These are phyloP conservation scores for Noturus placidus DNA, from an alignment of 2,113 vertebrate species.

Conservation along the genomic window DNA sequence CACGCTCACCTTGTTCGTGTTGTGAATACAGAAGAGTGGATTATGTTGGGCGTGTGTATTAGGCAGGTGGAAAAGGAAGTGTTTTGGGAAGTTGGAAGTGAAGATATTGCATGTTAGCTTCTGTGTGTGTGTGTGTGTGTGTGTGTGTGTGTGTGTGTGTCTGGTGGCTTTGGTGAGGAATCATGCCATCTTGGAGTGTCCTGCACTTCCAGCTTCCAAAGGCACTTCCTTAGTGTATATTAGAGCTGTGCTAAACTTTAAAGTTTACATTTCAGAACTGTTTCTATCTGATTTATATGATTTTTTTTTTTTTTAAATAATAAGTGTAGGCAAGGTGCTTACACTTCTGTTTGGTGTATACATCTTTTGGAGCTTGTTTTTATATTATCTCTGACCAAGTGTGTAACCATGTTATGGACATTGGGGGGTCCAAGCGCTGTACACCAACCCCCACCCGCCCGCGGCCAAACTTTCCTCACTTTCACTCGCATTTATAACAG, in stretches of 20 bases:
- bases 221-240: neutral
- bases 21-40: neutral
- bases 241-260: neutral
- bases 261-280: neutral
- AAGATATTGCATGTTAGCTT: neutral
- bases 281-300: neutral
- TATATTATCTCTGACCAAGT: neutral
- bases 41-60: neutral
- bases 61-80: neutral
- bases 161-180: neutral
- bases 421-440: too few species aligned
- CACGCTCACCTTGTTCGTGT: neutral
- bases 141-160: neutral
- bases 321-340: rapidly evolving
- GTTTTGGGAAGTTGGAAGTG: neutral
- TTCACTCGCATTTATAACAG: too few species aligned
- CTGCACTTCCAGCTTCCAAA: neutral
- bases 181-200: neutral
- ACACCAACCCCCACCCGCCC: too few species aligned
- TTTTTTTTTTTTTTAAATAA: too few species aligned
- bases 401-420: too few species aligned
- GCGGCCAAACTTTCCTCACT: too few species aligned
- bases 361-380: too few species aligned
- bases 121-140: neutral
- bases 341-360: neutral